Percentiles rank a stretch among this genome's conserved stretches.
These are phyloP conservation scores for Planiliza haematocheilus DNA, from an alignment of 2,113 vertebrate genomes.

Conservation along the genomic window DNA sequence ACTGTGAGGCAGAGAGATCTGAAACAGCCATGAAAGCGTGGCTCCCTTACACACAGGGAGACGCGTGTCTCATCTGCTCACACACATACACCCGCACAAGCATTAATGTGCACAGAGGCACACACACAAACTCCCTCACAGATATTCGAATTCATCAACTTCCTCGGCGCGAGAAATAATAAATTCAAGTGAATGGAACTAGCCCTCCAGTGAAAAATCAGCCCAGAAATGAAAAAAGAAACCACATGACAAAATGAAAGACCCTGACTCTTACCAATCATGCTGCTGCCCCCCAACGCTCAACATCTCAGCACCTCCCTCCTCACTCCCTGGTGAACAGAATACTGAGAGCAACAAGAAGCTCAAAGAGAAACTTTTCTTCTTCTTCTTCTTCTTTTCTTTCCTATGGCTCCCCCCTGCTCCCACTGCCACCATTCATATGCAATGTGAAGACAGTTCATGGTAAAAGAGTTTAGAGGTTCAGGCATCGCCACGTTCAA, in stretches of 20 bases:
- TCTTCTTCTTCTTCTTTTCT: no score
- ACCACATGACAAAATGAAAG: slow-evolving; percentile 68
- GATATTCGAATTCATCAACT: slow-evolving; percentile 73
- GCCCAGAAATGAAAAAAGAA: slow-evolving; percentile 57
- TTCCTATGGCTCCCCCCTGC: background rate
- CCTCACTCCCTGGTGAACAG: slow-evolving; percentile 39
- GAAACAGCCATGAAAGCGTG: slow-evolving; percentile 73
- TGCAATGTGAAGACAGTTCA: slow-evolving; percentile 19
- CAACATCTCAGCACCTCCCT: slow-evolving; percentile 14
- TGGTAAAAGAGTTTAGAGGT: slow-evolving; percentile 24
- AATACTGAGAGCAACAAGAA: slow-evolving; percentile 40
- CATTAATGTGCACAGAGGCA: slow-evolving; percentile 23
- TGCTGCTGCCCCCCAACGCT: background rate
- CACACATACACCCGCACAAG: slow-evolving; percentile 22
- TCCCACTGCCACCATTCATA: slow-evolving; percentile 11
- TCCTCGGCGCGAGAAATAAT: slow-evolving; percentile 70
- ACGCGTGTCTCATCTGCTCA: slow-evolving; percentile 19
- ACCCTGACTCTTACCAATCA: slow-evolving; percentile 57
- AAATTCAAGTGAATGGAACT: slow-evolving; percentile 70
- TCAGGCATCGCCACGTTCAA: slow-evolving; percentile 1
- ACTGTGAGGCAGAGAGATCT: slow-evolving; percentile 77
- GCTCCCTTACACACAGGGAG: slow-evolving; percentile 50
- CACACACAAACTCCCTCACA: slow-evolving; percentile 50
- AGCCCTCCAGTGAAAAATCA: slow-evolving; percentile 68
- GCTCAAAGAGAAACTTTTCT: slow-evolving; percentile 43